A percentile compares a stretch with the other conserved stretches of the same genome.
Evolutionary conservation across 2,113 vertebrate genomes (phyloP).

Genomic region (Charadrius vociferus): DNA sequence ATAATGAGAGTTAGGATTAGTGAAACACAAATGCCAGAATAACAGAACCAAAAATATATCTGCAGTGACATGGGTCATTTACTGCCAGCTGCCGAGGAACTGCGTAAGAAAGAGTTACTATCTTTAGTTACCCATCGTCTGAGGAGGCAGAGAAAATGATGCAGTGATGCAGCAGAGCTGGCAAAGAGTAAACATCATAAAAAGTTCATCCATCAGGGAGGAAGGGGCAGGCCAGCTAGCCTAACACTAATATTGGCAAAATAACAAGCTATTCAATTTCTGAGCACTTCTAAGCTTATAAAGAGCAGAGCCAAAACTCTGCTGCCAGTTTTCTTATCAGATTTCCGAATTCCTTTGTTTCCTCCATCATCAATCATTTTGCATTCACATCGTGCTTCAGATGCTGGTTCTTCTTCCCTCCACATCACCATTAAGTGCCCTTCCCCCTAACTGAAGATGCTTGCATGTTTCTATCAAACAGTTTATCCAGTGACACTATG

Average conservation of each 20-base stretch:
- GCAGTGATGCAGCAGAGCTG: not conserved
- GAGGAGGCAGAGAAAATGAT: constrained; percentile 26
- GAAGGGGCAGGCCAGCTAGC: not conserved
- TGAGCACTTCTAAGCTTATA: not conserved
- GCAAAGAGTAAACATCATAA: not conserved
- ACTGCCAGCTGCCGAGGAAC: constrained; percentile 11
- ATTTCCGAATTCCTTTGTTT: not conserved
- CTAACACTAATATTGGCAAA: not conserved
- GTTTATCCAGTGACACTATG: not conserved
- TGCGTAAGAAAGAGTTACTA: not conserved
- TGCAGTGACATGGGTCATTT: not conserved
- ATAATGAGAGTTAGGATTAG: not conserved
- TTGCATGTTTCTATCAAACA: not conserved
- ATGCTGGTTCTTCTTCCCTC: not conserved
- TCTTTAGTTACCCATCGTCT: not conserved
- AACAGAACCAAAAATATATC: constrained; percentile 29
- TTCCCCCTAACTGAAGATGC: not conserved
- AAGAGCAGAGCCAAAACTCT: not conserved
- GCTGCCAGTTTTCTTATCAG: not conserved
- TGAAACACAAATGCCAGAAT: not conserved
- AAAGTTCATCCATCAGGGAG: not conserved
- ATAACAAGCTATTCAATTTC: not conserved
- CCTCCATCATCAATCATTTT: not conserved
- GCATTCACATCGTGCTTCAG: not conserved
- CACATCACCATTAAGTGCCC: not conserved